Conservation (phyloP, 2,797 vertebrate genomes). For the Gallinago solitaria region DNA sequence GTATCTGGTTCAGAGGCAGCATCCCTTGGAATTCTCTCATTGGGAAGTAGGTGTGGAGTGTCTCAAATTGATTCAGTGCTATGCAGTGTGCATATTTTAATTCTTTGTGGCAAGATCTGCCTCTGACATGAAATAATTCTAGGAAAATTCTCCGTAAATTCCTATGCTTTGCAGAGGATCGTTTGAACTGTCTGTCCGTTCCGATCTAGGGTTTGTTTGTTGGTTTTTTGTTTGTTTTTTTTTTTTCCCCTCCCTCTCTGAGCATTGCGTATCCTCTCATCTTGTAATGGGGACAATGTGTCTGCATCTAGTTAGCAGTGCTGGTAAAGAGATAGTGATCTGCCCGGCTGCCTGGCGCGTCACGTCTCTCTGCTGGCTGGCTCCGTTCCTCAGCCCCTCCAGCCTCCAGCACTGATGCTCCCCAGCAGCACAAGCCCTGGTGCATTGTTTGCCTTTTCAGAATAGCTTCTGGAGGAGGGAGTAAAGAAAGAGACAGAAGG, state of each 20-base stretch:
- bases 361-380: neutral
- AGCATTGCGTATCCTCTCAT: neutral
- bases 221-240: neutral
- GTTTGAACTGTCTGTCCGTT: neutral
- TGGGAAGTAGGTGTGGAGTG: constrained; percentile 18
- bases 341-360: neutral
- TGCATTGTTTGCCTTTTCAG: neutral
- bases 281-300: neutral
- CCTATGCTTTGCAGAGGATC: neutral
- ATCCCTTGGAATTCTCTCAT: neutral
- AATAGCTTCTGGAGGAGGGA: neutral
- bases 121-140: neutral
- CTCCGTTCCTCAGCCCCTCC: neutral
- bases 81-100: neutral
- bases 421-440: neutral
- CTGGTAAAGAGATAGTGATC: neutral
- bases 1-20: constrained; percentile 5
- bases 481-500: neutral
- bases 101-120: neutral
- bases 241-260: neutral
- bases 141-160: neutral
- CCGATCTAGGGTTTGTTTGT: neutral
- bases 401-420: neutral
- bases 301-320: neutral
- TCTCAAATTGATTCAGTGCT: constrained; percentile 15